Evolutionary conservation across 37 sponge, comb jelly and placozoan genomes (phyloP).

Genomic region (Aphrocallistes beatrix): DNA sequence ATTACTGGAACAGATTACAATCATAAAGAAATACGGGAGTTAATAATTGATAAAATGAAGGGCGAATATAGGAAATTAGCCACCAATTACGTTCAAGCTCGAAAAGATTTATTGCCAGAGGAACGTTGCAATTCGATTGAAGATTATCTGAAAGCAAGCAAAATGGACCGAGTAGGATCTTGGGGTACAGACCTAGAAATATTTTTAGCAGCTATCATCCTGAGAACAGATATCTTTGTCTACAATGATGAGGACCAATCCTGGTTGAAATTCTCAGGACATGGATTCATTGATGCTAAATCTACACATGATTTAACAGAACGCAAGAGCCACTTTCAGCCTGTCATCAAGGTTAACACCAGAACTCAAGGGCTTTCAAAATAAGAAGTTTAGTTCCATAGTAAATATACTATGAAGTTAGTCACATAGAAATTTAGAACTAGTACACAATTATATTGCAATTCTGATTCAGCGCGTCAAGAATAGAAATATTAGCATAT

Average conservation of each 20-base stretch:
- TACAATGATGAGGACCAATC: neutral
- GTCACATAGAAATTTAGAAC: too few species aligned
- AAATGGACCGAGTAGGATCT: neutral
- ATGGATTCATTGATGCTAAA: neutral
- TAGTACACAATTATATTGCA: too few species aligned
- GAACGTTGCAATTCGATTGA: neutral
- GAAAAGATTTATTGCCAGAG: neutral
- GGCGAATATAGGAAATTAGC: neutral
- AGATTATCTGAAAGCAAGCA: neutral
- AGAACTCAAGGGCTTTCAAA: too few species aligned
- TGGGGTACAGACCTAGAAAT: neutral
- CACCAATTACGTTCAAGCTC: neutral
- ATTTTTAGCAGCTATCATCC: neutral
- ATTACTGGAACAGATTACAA: neutral
- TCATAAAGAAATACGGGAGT: constrained; percentile 12
- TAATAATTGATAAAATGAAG: neutral
- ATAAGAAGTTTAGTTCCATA: too few species aligned
- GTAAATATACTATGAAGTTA: too few species aligned
- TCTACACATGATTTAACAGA: neutral
- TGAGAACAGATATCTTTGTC: neutral
- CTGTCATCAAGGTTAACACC: neutral
- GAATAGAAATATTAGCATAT: too few species aligned
- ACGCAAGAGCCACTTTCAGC: neutral
- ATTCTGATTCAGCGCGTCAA: too few species aligned
- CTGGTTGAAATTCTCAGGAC: neutral